phyloP scores from a whole-genome alignment of 2,113 vertebrate species.

The Atlantisia rogersi region DNA sequence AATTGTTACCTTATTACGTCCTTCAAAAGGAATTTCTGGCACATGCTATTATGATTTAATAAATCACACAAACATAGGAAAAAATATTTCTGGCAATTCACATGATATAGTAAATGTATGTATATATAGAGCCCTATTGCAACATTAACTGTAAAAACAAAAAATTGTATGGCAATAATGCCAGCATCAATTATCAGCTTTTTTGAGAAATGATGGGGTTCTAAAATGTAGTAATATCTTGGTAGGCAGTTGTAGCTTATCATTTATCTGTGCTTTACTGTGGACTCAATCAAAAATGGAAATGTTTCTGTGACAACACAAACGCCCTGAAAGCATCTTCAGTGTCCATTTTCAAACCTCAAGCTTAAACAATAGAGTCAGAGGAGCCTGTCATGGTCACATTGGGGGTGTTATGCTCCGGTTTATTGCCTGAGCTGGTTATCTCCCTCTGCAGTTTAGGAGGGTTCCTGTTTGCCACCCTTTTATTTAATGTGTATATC shows the following conservation, averaged over 20 bases:
- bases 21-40: constrained; percentile 33
- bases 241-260: neutral
- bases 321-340: neutral
- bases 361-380: neutral
- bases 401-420: fast-evolving
- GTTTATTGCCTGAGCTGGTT: neutral
- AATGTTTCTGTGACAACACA: neutral
- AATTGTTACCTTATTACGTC: constrained; percentile 16
- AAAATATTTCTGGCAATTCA: neutral
- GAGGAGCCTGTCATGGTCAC: fast-evolving
- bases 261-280: neutral
- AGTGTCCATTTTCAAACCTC: neutral
- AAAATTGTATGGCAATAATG: neutral
- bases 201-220: neutral
- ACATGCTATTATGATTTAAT: constrained; percentile 7
- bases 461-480: constrained; percentile 25
- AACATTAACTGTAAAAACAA: neutral
- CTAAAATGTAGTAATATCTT: neutral
- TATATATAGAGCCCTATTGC: neutral
- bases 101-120: neutral
- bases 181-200: neutral
- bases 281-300: neutral
- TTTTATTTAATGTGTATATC: constrained; percentile 37
- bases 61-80: neutral
- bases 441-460: neutral